phyloP scores from a whole-genome alignment of 2,888 invertebrate species.

The Thumatha senex region DNA sequence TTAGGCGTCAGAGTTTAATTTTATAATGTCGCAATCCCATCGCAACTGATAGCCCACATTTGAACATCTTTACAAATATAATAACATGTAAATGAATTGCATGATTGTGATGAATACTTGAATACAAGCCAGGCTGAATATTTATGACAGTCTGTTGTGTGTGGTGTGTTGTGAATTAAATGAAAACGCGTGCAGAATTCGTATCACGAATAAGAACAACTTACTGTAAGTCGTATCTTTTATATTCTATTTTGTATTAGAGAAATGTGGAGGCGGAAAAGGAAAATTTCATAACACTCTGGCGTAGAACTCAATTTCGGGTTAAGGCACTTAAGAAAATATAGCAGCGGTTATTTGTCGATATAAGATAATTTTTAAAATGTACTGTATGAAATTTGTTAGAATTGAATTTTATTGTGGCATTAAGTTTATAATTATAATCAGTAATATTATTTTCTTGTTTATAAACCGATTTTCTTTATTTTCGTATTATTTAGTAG shows the following conservation, averaged over 20 bases:
- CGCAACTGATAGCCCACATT: no score
- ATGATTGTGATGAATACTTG: conserved; percentile 67
- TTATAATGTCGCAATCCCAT: no score
- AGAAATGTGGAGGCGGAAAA: conserved; percentile 25
- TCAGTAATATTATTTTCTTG: no score
- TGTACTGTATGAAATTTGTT: background rate
- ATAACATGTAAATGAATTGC: conserved; percentile 75
- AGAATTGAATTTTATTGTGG: conserved; percentile 1
- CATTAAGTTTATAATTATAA: no score
- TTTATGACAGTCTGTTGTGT: conserved; percentile 55
- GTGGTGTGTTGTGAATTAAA: conserved; percentile 55
- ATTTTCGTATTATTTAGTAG: no score
- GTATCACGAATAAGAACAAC: conserved; percentile 47
- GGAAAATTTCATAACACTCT: conserved; percentile 34
- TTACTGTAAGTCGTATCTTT: conserved; percentile 35
- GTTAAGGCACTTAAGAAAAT: conserved; percentile 17
- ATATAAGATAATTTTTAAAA: conserved; percentile 2
- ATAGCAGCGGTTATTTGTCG: conserved; percentile 12
- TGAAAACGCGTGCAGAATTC: conserved; percentile 53
- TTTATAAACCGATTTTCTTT: no score
- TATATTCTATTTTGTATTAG: conserved; percentile 36
- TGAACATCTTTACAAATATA: conserved; percentile 53
- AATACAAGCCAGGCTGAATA: conserved; percentile 58
- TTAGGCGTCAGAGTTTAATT: background rate
- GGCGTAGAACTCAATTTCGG: conserved; percentile 20